phyloP scores from a whole-genome alignment of 2,888 invertebrate genomes.

The Netelia virgata region DNA sequence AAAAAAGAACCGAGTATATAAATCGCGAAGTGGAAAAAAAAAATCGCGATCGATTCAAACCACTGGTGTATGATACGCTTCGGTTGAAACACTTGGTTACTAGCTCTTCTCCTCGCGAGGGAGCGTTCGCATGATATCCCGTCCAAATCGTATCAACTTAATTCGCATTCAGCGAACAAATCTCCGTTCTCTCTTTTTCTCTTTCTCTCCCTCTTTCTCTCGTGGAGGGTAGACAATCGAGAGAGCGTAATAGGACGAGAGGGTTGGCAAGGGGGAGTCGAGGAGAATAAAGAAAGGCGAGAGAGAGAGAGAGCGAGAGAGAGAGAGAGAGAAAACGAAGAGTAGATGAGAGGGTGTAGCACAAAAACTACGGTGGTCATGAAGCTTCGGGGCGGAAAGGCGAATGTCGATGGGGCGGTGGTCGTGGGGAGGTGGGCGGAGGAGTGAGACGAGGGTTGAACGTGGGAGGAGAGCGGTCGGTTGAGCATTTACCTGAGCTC shows the following conservation, averaged over 20 bases:
- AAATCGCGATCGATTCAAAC: constrained; percentile 72
- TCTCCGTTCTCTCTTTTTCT: constrained; percentile 69
- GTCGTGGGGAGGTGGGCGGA: constrained; percentile 30
- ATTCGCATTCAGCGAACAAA: constrained; percentile 80
- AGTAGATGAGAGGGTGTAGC: constrained; percentile 35
- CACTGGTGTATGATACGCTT: constrained; percentile 75
- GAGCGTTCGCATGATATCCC: constrained; percentile 73
- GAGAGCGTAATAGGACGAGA: constrained; percentile 68
- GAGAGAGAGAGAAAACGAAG: constrained; percentile 36
- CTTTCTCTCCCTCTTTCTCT: neutral
- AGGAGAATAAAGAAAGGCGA: constrained; percentile 19
- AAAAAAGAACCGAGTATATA: constrained; percentile 24
- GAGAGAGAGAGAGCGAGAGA: constrained; percentile 24
- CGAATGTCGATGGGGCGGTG: constrained; percentile 22
- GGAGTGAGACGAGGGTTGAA: constrained; percentile 58
- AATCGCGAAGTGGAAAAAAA: constrained; percentile 54
- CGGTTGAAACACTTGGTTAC: constrained; percentile 72
- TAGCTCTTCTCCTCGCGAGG: constrained; percentile 11
- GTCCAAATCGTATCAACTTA: constrained; percentile 81
- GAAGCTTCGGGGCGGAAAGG: constrained; percentile 13
- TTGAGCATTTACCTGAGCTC: constrained; percentile 78
- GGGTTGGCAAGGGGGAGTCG: constrained; percentile 43
- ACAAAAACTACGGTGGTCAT: constrained; percentile 52
- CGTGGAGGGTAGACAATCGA: constrained; percentile 65
- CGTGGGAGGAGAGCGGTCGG: constrained; percentile 72